Percentiles rank a stretch among this genome's conserved stretches.
Conservation (phyloP, 2,888 invertebrate genomes). For the Xanthia icteritia region DNA sequence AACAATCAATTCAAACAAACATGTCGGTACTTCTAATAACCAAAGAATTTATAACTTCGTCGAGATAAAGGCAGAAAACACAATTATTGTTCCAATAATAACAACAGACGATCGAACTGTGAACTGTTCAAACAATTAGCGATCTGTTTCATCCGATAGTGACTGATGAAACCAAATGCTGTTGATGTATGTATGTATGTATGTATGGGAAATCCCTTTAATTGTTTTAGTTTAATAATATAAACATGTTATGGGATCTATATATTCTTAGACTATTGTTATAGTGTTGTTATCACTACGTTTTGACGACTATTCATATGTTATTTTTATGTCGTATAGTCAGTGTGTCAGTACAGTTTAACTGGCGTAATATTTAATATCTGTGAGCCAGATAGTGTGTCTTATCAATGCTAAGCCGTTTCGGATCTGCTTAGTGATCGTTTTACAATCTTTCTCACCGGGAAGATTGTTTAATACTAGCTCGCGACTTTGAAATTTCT, state of each 20-base stretch:
- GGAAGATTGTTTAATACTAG: too few species aligned
- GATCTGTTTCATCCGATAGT: constrained; percentile 42
- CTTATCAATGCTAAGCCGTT: background rate
- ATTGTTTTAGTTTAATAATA: constrained; percentile 48
- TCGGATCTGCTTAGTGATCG: background rate
- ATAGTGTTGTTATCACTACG: constrained; percentile 16
- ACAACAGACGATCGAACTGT: constrained; percentile 45
- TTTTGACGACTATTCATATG: background rate
- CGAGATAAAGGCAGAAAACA: constrained; percentile 39
- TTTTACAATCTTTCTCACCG: background rate
- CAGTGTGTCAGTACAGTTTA: background rate
- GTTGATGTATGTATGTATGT: constrained; percentile 41
- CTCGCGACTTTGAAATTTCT: too few species aligned
- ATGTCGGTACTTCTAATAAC: constrained; percentile 1
- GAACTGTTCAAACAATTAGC: constrained; percentile 55
- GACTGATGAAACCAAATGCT: constrained; percentile 44
- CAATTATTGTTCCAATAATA: constrained; percentile 58
- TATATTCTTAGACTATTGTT: constrained; percentile 9
- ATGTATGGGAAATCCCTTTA: constrained; percentile 34
- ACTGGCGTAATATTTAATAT: background rate
- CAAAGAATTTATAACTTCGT: constrained; percentile 32
- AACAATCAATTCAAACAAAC: constrained; percentile 24
- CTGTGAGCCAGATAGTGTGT: background rate
- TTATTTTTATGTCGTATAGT: background rate
- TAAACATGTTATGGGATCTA: constrained; percentile 33